Base-by-base conservation (phyloP, 92 coral and sea anemone species). In the Metridium senile region DNA sequence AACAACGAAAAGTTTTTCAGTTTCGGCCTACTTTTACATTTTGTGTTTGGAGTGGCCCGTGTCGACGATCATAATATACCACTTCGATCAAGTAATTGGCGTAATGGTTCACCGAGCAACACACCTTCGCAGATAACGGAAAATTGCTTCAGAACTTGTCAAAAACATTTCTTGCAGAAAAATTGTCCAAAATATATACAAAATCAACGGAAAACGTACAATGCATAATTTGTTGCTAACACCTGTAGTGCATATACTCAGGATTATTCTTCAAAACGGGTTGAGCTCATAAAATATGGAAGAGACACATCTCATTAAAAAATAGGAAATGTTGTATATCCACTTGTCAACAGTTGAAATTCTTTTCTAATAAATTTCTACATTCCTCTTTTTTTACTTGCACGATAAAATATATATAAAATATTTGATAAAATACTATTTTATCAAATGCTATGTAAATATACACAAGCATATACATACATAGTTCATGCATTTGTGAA, bases 261-360 rank as follows among this genome's bases (percentile, higher is more conserved):
- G 49, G 6, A 4, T 39, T 39, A 39, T 39, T 59, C 19, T 52
- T 72, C 17, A 72, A 34, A 29, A 58, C 33, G n/a, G 49, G 56
- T 32, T 26, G 27, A 23, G 47, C 78, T 73, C 78, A 73, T 73
- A 30, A 73, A 73, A 73, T 73, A 73, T 73, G 78, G 54, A 73
- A 58, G 26, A 73, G 56, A 33, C 39, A 21, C 33, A 52, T 16
- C 68, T 58, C 25, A 73, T 73, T 73, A 29, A 31, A 26, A 73
- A 73, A 33, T 33, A 23, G 26, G n/a, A 35, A 21, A 18, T 0
- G 13, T 54, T 54, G 25, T 54, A 54, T 54, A 16, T 4, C 17
- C 8, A 59, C 29, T 59, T 59, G 28, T 59, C 22, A 22, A 22
- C 65, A 2, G 29, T 59, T 59, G 26, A 59, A 19, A 11, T 19